A percentile compares a stretch with the other conserved stretches of the same genome.
Evolutionary conservation across 2,888 invertebrate genomes (phyloP).

Genomic region (Epiblema foenella): DNA sequence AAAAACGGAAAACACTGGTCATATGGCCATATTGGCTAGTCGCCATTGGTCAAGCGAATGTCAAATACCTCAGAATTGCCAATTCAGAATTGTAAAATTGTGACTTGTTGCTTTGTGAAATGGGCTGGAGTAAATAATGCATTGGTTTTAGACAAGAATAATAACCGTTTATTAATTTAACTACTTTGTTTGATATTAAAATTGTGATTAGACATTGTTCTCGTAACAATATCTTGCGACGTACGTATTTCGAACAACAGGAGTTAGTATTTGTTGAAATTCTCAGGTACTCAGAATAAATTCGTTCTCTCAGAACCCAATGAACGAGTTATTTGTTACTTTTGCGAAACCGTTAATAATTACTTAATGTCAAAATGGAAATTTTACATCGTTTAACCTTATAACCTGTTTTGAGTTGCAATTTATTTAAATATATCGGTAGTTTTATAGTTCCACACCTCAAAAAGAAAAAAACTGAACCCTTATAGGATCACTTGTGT

Average conservation of each 20-base stretch:
- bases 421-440: conserved; percentile 10
- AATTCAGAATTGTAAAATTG: too few species aligned
- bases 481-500: too few species aligned
- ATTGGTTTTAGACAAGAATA: neutral
- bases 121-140: too few species aligned
- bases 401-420: conserved; percentile 25
- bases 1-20: too few species aligned
- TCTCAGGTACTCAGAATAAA: conserved; percentile 16
- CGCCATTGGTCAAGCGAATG: too few species aligned
- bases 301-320: conserved; percentile 16
- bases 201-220: neutral
- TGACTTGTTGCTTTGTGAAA: too few species aligned
- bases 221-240: neutral
- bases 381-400: conserved; percentile 26
- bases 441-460: neutral
- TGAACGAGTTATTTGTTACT: conserved; percentile 30
- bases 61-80: too few species aligned
- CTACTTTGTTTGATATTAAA: neutral
- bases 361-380: conserved; percentile 25
- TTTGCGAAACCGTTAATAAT: conserved; percentile 33
- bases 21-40: too few species aligned
- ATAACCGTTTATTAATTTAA: neutral
- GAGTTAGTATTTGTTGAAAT: neutral
- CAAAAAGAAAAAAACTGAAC: too few species aligned
- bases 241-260: neutral